These are phyloP conservation scores for Peromyscus aztecus DNA, from an alignment of 2,797 vertebrate species.

Conservation along the genomic window DNA sequence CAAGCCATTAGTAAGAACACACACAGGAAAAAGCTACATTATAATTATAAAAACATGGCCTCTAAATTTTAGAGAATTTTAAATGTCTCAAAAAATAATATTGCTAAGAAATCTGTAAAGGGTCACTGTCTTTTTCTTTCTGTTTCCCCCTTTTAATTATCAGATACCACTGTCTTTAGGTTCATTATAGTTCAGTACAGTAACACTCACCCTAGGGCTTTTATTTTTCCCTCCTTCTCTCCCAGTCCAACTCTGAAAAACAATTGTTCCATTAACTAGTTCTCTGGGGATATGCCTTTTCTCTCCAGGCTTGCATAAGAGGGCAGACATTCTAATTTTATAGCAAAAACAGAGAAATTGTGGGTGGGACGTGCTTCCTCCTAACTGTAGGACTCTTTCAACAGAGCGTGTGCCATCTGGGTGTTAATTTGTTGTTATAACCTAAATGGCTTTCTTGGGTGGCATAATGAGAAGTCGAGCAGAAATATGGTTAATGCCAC, in stretches of 20 bases:
- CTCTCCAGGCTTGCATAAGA: constrained; percentile 54
- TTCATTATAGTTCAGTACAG: constrained; percentile 65
- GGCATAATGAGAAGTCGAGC: constrained; percentile 40
- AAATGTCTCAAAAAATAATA: constrained; percentile 33
- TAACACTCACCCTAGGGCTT: constrained; percentile 70
- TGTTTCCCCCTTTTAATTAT: background rate
- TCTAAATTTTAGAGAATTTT: constrained; percentile 52
- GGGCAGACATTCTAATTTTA: constrained; percentile 69
- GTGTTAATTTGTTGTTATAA: constrained; percentile 30
- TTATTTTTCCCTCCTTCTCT: constrained; percentile 62
- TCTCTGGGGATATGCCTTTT: constrained; percentile 68
- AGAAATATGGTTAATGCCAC: constrained; percentile 24
- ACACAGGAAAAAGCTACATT: constrained; percentile 74
- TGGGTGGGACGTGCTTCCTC: background rate
- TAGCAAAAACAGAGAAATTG: constrained; percentile 43
- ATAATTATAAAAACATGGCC: constrained; percentile 62
- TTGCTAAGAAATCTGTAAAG: constrained; percentile 10
- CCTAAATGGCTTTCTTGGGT: constrained; percentile 47
- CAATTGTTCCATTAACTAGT: constrained; percentile 76
- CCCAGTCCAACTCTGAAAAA: constrained; percentile 67
- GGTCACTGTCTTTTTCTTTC: background rate
- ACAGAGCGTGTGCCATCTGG: background rate
- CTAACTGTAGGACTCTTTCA: background rate
- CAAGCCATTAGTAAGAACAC: constrained; percentile 74
- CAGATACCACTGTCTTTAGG: constrained; percentile 54